These are phyloP conservation scores for Synergus laeviventris DNA, from an alignment of 2,888 invertebrate species.

Conservation along the genomic window DNA sequence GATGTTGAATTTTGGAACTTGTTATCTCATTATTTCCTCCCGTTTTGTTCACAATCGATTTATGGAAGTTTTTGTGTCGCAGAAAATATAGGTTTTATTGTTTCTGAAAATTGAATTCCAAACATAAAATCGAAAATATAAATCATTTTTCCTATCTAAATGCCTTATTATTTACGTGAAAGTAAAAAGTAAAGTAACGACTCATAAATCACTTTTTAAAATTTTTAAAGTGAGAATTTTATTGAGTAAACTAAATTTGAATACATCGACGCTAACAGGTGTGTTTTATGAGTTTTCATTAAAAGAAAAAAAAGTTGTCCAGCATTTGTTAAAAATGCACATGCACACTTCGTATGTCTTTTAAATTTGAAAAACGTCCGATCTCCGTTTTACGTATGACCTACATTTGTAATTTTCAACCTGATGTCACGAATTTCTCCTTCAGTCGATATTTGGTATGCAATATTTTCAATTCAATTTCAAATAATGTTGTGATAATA, in stretches of 20 bases:
- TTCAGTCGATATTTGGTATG: not conserved
- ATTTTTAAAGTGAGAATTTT: not conserved
- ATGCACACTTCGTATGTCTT: too few relatives aligned
- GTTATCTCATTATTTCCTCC: not conserved
- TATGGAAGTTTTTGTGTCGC: not conserved
- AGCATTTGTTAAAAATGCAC: too few relatives aligned
- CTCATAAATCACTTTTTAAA: not conserved
- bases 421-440: not conserved
- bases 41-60: not conserved
- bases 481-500: too few relatives aligned
- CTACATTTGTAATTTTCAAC: too few relatives aligned
- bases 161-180: not conserved
- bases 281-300: not conserved
- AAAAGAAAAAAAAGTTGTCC: too few relatives aligned
- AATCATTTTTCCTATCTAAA: not conserved
- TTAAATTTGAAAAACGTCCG: too few relatives aligned
- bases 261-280: not conserved
- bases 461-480: not conserved
- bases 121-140: not conserved
- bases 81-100: not conserved
- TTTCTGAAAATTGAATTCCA: not conserved
- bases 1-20: too few relatives aligned
- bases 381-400: too few relatives aligned
- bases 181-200: not conserved
- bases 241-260: not conserved